phyloP scores from a whole-genome alignment of 92 coral and sea anemone species.

The Epizoanthus scotinus region DNA sequence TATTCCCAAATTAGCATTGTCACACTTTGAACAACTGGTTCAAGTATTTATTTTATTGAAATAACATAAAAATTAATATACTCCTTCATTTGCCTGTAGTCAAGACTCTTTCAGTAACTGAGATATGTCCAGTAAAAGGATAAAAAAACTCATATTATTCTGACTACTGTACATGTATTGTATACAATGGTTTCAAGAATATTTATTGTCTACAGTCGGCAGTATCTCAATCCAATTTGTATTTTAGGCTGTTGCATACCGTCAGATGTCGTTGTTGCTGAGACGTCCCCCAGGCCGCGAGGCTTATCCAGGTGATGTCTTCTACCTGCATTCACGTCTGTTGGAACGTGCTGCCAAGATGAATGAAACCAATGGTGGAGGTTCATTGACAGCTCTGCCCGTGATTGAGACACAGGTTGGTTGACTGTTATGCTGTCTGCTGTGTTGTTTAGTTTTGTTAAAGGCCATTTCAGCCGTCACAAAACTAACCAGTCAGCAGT shows the following conservation, averaged over 20 bases:
- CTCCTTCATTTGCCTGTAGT: no score
- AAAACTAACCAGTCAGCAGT: no score
- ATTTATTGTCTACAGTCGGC: no score
- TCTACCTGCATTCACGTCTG: slow-evolving; percentile 99
- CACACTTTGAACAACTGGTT: no score
- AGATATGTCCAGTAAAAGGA: no score
- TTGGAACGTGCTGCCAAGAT: slow-evolving; percentile 99
- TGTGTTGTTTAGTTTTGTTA: not conserved
- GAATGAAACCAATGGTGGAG: slow-evolving; percentile 96
- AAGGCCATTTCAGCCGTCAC: not conserved
- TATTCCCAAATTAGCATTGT: no score
- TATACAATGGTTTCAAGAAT: no score
- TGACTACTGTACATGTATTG: no score
- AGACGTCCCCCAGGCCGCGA: slow-evolving; percentile 99
- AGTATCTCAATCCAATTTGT: not conserved
- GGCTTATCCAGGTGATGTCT: slow-evolving; percentile 99
- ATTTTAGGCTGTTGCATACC: slow-evolving; percentile 97
- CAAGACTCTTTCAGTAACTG: no score
- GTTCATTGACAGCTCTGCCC: slow-evolving; percentile 96
- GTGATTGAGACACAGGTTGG: slow-evolving; percentile 97
- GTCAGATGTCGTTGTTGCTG: slow-evolving; percentile 99
- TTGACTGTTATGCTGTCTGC: not conserved
- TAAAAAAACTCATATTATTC: no score
- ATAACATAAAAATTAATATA: no score
- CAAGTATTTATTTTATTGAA: no score